phyloP scores from a whole-genome alignment of 2,113 vertebrate genomes.

The Triplophysa tibetana region DNA sequence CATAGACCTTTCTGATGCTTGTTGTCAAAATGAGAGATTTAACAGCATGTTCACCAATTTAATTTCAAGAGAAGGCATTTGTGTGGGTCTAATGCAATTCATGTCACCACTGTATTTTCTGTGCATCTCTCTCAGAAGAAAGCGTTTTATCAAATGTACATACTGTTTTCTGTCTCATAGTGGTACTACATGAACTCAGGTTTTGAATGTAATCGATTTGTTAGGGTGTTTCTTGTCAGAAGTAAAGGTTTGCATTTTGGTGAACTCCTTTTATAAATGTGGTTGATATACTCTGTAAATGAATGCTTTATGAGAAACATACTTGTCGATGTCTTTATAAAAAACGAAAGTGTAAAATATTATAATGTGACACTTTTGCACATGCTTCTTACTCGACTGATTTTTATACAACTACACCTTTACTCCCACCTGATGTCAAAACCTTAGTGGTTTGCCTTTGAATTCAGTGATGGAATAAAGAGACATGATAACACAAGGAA shows the following conservation, averaged over 20 bases:
- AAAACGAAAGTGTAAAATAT: not conserved
- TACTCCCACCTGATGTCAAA: slow-evolving; percentile 34
- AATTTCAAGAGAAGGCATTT: slow-evolving; percentile 14
- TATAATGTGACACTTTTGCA: slow-evolving; percentile 12
- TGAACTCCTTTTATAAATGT: slow-evolving; percentile 74
- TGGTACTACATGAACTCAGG: slow-evolving; percentile 73
- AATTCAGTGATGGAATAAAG: slow-evolving; percentile 38
- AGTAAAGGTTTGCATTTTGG: slow-evolving; percentile 63
- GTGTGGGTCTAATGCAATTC: slow-evolving; percentile 40
- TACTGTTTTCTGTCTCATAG: slow-evolving; percentile 64
- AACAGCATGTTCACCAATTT: not conserved
- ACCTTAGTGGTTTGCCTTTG: slow-evolving; percentile 31
- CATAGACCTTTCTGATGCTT: not conserved
- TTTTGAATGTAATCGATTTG: slow-evolving; percentile 68
- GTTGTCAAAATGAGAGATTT: not conserved
- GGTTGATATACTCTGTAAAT: slow-evolving; percentile 76
- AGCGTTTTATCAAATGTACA: slow-evolving; percentile 59
- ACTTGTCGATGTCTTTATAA: slow-evolving; percentile 23
- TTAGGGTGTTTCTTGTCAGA: slow-evolving; percentile 60
- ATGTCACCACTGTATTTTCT: slow-evolving; percentile 47
- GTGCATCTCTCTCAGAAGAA: slow-evolving; percentile 45
- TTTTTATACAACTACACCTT: slow-evolving; percentile 27
- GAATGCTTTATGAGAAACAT: slow-evolving; percentile 72
- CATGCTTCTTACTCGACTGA: slow-evolving; percentile 15
- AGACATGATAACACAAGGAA: slow-evolving; percentile 13